phyloP scores from a whole-genome alignment of 2,888 invertebrate genomes.

The Apamea monoglypha region DNA sequence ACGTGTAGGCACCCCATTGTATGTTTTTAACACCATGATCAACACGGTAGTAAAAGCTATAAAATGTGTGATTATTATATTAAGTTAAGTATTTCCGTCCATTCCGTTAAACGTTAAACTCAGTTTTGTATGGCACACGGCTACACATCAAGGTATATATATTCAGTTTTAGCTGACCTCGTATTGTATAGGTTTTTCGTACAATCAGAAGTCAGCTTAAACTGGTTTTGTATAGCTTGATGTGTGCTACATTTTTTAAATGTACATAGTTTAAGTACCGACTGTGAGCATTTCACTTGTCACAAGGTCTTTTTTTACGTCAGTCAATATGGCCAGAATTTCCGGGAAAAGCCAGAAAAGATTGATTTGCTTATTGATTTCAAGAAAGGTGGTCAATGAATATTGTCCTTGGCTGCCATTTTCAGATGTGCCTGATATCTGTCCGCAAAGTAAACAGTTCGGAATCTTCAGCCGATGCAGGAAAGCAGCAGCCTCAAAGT shows the following conservation, averaged over 20 bases:
- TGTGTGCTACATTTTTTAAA: not conserved
- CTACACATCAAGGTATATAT: no score
- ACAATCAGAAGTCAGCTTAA: no score
- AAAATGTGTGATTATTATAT: constrained; percentile 28
- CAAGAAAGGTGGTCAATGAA: not conserved
- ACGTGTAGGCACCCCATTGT: constrained; percentile 24
- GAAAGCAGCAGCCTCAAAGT: no score
- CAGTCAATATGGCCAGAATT: not conserved
- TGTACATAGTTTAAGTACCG: not conserved
- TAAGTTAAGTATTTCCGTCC: constrained; percentile 40
- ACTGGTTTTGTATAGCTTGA: no score
- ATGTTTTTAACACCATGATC: constrained; percentile 25
- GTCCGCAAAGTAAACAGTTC: no score
- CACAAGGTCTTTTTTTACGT: not conserved
- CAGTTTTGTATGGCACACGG: not conserved
- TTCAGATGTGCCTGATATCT: no score
- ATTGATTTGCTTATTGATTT: not conserved
- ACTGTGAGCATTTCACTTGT: not conserved
- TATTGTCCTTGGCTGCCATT: not conserved
- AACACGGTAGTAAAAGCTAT: constrained; percentile 20
- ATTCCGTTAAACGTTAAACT: constrained; percentile 17
- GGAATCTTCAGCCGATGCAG: no score
- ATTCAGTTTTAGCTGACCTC: no score
- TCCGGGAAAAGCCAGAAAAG: not conserved
- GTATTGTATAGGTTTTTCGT: no score